Evolutionary conservation across 2,888 invertebrate genomes (phyloP), one percentile per base, ranked within the genome.

Genomic region (Volucella zonaria): DNA sequence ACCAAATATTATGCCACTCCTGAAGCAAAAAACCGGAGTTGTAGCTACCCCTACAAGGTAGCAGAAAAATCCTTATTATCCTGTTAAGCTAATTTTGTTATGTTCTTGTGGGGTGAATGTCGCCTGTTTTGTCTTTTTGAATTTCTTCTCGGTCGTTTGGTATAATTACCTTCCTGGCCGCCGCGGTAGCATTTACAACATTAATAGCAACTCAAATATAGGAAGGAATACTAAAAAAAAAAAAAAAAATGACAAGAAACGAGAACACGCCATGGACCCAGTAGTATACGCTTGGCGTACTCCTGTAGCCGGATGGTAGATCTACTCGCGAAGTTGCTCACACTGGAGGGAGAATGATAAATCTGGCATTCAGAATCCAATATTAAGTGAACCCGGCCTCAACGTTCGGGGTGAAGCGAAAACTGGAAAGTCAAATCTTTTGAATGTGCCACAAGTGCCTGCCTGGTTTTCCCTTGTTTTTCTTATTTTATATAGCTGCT

Each of bases 41-140:
- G 40, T 49, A 71, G 11, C 56, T 70, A 18, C 59, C 31, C 31
- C 31, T 31, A 31, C 31, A 31, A 31, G 6, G 31, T 31, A 54
- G 10, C 59, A 45, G 40, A 59, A 78, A 83, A 80, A 71, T 67
- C 66, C 80, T 80, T 76, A 80, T 83, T 75, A 83, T 83, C 75
- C 80, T 80, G 80, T 83, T 80, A 80, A 83, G 75, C 80, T 83
- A 83, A 83, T 83, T 83, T 80, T 40, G 70, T 71, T 75, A 71
- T 64, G 80, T 67, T 43, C 78, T 79, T 59, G 74, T 59, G 62
- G 61, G 78, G 78, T 68, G 59, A 79, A 68, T 79, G 79, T 62
- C 68, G 62, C 68, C 40, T 58, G 68, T 62, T 76, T 75, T 80
- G 66, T 67, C 66, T 75, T 76, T 71, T 61, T 76, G 66, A 75